Base-by-base conservation (phyloP, 53 echinoderm and acorn worm species). In the Antedon mediterranea region DNA sequence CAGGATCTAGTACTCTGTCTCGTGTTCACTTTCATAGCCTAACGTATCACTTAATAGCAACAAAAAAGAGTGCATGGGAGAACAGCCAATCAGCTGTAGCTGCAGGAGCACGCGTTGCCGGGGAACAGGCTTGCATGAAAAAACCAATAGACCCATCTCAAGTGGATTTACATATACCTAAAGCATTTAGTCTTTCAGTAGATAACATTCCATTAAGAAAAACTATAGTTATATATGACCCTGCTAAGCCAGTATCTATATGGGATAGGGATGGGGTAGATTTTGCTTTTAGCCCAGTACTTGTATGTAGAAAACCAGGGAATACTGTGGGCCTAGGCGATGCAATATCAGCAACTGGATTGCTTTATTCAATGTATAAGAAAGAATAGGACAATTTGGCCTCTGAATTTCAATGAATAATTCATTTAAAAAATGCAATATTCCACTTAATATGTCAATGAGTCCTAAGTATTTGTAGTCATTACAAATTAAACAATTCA, bases 241-340 rank as follows among this genome's bases (percentile, higher is more conserved):
- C 92, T 15, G 74, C 76, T 32, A 33, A 86, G 15, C 92, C 98
- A 6, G 71, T 88, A 8, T 27, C 85, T 28, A 75, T 74, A 30
- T 98, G 98, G 98, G 80, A 80, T 23, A 77, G 87, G 30, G 88
- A 85, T 43, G 79, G 85, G 20, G 81, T 98, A 18, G 81, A 88
- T 11, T 93, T 98, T 83, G 43, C 92, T 81, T 90, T 98, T 71
- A 92, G 89, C 42, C 98, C 98, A 20, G 98, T 98, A 23, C 84
- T 98, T 30, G 98, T 98, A 18, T 98, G 98, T 81, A 90, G 86
- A 79, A 84, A 78, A 34, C 98, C 98, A 15, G 81, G 90, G 23
- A 90, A 88, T 31, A 98, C 98, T 5, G 98, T 98, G 0, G 98
- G 98, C 32, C 80, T 98, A 44, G 98, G 98, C 11, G 98, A 98